These are phyloP conservation scores for Hedya salicella DNA, from an alignment of 2,888 invertebrate genomes.

Conservation along the genomic window DNA sequence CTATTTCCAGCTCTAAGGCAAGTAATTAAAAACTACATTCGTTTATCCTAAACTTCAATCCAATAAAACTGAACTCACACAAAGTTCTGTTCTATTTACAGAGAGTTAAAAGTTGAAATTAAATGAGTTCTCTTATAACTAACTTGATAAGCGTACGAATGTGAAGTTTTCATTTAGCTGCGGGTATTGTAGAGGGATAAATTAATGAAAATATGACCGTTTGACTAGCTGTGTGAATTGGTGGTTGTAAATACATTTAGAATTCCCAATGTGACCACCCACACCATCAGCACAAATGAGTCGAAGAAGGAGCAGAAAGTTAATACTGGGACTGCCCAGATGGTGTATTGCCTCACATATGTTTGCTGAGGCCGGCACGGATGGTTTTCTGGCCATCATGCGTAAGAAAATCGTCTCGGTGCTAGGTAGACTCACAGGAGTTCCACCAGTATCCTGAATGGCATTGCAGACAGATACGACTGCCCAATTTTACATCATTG, in stretches of 20 bases:
- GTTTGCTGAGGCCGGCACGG: too few species aligned
- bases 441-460: too few species aligned
- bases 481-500: too few species aligned
- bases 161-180: slow-evolving; percentile 4
- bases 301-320: too few species aligned
- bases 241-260: neutral
- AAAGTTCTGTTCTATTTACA: slow-evolving; percentile 31
- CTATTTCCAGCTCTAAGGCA: slow-evolving; percentile 4
- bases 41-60: neutral
- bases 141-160: slow-evolving; percentile 20
- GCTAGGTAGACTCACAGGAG: too few species aligned
- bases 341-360: too few species aligned
- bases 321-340: too few species aligned
- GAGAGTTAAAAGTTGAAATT: slow-evolving; percentile 30
- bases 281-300: too few species aligned
- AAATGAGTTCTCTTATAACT: slow-evolving; percentile 25
- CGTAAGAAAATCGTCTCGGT: too few species aligned
- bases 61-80: slow-evolving; percentile 2
- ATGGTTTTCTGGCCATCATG: too few species aligned
- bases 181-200: slow-evolving; percentile 10
- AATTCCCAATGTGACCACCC: too few species aligned
- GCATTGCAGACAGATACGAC: too few species aligned
- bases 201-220: slow-evolving; percentile 20
- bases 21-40: neutral
- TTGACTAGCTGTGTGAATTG: neutral